Conservation (phyloP, 2,797 vertebrate species). For the Pachyuromys duprasi region DNA sequence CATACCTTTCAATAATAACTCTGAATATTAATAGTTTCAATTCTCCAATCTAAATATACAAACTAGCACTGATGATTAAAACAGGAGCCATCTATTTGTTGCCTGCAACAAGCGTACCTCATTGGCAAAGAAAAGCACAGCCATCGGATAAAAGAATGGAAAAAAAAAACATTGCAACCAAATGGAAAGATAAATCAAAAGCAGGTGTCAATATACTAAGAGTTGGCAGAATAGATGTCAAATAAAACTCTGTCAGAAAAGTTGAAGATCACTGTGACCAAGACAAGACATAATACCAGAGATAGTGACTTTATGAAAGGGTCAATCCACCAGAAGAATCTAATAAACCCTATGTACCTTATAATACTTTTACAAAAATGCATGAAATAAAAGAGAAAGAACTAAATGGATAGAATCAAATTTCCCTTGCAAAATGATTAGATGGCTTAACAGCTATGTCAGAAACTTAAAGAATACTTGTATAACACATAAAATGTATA, state of each 20-base stretch:
- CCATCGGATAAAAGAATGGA: neutral
- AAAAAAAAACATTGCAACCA: neutral
- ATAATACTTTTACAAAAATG: slow-evolving; percentile 11
- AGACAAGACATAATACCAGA: neutral
- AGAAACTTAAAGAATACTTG: neutral
- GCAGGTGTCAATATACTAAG: neutral
- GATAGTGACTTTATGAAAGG: neutral
- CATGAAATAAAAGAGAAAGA: slow-evolving; percentile 14
- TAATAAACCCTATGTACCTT: neutral
- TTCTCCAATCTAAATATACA: neutral
- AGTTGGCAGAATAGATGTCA: neutral
- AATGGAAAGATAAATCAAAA: neutral
- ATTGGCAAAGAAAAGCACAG: neutral
- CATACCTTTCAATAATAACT: neutral
- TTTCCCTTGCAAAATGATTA: neutral
- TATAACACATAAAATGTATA: neutral
- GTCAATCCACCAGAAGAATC: neutral
- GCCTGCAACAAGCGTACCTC: neutral
- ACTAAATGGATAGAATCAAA: slow-evolving; percentile 6
- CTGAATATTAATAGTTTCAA: neutral
- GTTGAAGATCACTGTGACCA: neutral
- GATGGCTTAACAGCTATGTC: neutral
- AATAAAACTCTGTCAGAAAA: neutral
- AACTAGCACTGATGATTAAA: neutral
- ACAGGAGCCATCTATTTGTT: neutral